A percentile compares a stretch with the other conserved stretches of the same genome.
Evolutionary conservation across 1,140 invertebrate species (phyloP).

Genomic region (Condylostylus longicornis): DNA sequence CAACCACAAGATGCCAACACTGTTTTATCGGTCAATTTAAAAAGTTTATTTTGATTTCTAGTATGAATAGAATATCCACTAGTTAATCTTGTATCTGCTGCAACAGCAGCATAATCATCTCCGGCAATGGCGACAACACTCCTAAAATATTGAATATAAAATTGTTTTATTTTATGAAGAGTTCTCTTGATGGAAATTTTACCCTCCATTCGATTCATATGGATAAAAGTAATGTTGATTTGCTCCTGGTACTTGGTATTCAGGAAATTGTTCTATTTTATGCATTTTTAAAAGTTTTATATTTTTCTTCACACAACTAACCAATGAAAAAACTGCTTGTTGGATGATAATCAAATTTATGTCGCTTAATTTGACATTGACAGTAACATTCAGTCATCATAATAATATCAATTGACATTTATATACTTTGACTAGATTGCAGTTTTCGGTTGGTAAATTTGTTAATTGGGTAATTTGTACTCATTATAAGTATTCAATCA

Average conservation of each 20-base stretch:
- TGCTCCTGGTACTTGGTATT: constrained; percentile 45
- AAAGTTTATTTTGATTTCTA: constrained; percentile 73
- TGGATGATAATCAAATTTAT: too few species aligned
- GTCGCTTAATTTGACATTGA: too few species aligned
- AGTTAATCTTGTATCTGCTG: constrained; percentile 85
- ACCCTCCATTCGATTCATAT: constrained; percentile 65
- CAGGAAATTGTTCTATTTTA: constrained; percentile 46
- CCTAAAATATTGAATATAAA: constrained; percentile 30
- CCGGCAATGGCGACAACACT: constrained; percentile 87
- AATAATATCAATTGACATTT: too few species aligned
- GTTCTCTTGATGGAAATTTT: constrained; percentile 15
- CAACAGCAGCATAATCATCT: constrained; percentile 71
- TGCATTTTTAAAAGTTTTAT: too few species aligned
- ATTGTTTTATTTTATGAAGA: not conserved
- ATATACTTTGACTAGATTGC: too few species aligned
- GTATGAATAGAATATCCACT: constrained; percentile 81
- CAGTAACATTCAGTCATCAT: too few species aligned
- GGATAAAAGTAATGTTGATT: constrained; percentile 52
- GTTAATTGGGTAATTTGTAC: too few species aligned
- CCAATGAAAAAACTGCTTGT: too few species aligned
- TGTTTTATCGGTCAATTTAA: constrained; percentile 61
- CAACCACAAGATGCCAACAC: constrained; percentile 84
- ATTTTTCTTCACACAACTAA: too few species aligned
- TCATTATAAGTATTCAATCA: too few species aligned
- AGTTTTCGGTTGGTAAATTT: too few species aligned